Conservation (phyloP, 2,113 vertebrate genomes). For the Silurus glanis region DNA sequence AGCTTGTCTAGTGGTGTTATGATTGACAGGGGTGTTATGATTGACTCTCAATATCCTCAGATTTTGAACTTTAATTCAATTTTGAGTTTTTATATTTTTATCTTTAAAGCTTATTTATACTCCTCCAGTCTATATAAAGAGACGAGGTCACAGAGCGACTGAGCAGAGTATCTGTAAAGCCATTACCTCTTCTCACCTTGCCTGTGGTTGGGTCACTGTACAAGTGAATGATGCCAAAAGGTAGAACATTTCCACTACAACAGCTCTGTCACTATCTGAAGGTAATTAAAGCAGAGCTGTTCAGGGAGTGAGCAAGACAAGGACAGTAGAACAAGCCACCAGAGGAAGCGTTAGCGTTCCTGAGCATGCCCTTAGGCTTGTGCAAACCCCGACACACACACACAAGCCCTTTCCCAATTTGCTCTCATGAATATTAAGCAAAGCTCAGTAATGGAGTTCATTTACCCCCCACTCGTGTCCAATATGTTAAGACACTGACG, state of each 20-base stretch:
- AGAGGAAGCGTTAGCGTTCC: slow-evolving; percentile 61
- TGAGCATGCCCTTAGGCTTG: slow-evolving; percentile 64
- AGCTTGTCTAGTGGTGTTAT: too few species aligned
- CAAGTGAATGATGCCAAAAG: neutral
- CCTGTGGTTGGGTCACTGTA: neutral
- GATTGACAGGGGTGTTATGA: too few species aligned
- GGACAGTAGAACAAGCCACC: slow-evolving; percentile 58
- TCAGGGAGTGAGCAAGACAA: slow-evolving; percentile 28
- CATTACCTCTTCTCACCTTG: neutral
- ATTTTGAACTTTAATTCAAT: neutral
- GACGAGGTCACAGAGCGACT: neutral
- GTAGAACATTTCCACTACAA: slow-evolving; percentile 45
- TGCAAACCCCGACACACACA: slow-evolving; percentile 43
- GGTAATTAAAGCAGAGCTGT: slow-evolving; percentile 74
- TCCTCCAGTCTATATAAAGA: neutral
- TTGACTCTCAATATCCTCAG: too few species aligned
- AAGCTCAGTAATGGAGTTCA: slow-evolving; percentile 55
- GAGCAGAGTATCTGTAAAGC: neutral
- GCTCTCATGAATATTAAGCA: slow-evolving; percentile 77
- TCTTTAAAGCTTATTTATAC: neutral
- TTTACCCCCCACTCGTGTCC: slow-evolving; percentile 44
- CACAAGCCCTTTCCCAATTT: slow-evolving; percentile 70
- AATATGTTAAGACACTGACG: slow-evolving; percentile 69
- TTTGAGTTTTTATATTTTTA: neutral
- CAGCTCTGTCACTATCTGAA: slow-evolving; percentile 62